Evolutionary conservation across 1,140 invertebrate genomes (phyloP).

Genomic region (Megalonaias nervosa): DNA sequence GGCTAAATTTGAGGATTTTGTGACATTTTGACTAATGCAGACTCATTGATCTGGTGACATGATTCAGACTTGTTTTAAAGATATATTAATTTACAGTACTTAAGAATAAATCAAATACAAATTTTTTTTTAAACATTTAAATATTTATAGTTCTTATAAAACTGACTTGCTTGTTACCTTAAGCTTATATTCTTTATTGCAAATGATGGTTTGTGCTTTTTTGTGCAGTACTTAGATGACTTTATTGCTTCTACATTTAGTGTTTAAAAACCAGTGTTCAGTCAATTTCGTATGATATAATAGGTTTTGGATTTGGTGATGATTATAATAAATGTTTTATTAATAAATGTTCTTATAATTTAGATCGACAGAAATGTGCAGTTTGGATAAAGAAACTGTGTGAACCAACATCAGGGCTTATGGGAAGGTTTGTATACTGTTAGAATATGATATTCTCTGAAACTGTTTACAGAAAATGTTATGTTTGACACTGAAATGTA

Average conservation of each 20-base stretch:
- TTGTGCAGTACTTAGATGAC: neutral
- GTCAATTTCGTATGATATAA: too few species aligned
- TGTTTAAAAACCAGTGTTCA: neutral
- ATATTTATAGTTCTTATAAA: neutral
- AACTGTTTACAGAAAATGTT: too few species aligned
- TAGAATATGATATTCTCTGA: too few species aligned
- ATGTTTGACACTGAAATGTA: too few species aligned
- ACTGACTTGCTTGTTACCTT: neutral
- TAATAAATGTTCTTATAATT: conserved; percentile 18
- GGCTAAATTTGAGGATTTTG: too few species aligned
- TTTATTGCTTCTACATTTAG: neutral
- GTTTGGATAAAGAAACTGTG: conserved; percentile 72
- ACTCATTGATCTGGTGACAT: too few species aligned
- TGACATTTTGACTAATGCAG: too few species aligned
- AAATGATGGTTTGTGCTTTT: neutral
- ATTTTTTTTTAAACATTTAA: too few species aligned
- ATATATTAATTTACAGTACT: too few species aligned
- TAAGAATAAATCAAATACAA: too few species aligned
- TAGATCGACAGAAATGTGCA: conserved; percentile 70
- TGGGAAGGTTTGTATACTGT: conserved; percentile 53
- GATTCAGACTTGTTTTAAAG: too few species aligned
- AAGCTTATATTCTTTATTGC: neutral
- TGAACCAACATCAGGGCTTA: conserved; percentile 63
- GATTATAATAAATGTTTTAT: neutral
- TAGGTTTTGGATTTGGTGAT: neutral